Evolutionary conservation across 2,888 invertebrate species (phyloP).

Genomic region (Electrophaes corylata): DNA sequence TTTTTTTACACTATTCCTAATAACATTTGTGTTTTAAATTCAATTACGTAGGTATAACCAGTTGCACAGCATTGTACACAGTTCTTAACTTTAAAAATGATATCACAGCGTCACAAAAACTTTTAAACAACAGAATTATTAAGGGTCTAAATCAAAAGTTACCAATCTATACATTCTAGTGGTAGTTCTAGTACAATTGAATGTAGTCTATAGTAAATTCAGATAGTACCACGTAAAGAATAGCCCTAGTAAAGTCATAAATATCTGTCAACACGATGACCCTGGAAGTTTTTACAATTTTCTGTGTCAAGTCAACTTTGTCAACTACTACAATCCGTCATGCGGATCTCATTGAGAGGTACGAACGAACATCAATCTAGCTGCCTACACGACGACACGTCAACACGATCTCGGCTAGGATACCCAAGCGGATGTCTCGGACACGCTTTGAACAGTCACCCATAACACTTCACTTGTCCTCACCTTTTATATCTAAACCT

Average conservation of each 20-base stretch:
- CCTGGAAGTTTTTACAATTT: constrained; percentile 11
- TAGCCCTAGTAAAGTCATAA: neutral
- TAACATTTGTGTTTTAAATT: no score
- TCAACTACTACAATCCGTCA: constrained; percentile 15
- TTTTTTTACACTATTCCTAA: no score
- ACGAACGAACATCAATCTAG: constrained; percentile 31
- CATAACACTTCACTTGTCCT: constrained; percentile 29
- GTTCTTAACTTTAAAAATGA: no score
- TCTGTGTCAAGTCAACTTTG: constrained; percentile 18
- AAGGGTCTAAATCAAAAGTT: no score
- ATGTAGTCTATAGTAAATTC: no score
- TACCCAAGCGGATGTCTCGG: constrained; percentile 49
- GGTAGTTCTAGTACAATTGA: no score
- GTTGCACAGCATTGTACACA: no score
- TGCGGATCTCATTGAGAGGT: constrained; percentile 33
- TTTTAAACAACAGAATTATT: no score
- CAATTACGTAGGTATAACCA: no score
- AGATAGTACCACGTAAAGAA: no score
- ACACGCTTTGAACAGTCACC: constrained; percentile 31
- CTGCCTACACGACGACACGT: constrained; percentile 36
- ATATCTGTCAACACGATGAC: neutral
- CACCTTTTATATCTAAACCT: constrained; percentile 27
- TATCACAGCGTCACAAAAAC: no score
- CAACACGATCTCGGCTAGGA: constrained; percentile 37
- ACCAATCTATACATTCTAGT: no score